Evolutionary conservation across 2,113 vertebrate species (phyloP).

Genomic region (Erinaceus europaeus): DNA sequence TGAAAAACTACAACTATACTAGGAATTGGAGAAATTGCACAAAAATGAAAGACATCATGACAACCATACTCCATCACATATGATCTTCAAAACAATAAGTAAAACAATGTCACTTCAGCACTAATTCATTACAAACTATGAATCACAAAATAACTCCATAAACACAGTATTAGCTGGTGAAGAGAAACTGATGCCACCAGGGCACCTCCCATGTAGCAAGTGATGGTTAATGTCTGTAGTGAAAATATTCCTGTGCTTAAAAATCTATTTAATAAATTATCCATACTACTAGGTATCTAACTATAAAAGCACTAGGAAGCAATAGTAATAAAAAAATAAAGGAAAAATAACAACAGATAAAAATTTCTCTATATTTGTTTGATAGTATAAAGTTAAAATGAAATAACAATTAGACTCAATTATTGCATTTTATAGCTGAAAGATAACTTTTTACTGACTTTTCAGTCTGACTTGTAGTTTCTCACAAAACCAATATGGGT

Average conservation of each 20-base stretch:
- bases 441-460: too few species aligned
- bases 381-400: slow-evolving; percentile 13
- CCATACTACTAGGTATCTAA: not conserved
- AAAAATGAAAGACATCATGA: not conserved
- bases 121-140: slow-evolving; percentile 36
- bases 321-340: slow-evolving; percentile 13
- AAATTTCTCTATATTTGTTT: slow-evolving; percentile 20
- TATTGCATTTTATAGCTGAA: slow-evolving; percentile 29
- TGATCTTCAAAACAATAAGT: not conserved
- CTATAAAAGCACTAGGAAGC: not conserved
- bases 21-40: slow-evolving; percentile 28
- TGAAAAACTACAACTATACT: not conserved
- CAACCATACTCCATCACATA: not conserved
- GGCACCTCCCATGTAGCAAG: not conserved
- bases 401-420: slow-evolving; percentile 20
- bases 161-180: not conserved
- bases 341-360: not conserved
- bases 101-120: not conserved
- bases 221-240: too few species aligned
- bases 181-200: not conserved
- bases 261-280: not conserved
- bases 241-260: too few species aligned
- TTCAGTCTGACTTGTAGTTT: slow-evolving; percentile 18
- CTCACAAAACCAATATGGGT: slow-evolving; percentile 20
- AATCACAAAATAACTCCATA: slow-evolving; percentile 4